Evolutionary conservation across 2,113 vertebrate genomes (phyloP).

Genomic region (Propithecus coquereli): DNA sequence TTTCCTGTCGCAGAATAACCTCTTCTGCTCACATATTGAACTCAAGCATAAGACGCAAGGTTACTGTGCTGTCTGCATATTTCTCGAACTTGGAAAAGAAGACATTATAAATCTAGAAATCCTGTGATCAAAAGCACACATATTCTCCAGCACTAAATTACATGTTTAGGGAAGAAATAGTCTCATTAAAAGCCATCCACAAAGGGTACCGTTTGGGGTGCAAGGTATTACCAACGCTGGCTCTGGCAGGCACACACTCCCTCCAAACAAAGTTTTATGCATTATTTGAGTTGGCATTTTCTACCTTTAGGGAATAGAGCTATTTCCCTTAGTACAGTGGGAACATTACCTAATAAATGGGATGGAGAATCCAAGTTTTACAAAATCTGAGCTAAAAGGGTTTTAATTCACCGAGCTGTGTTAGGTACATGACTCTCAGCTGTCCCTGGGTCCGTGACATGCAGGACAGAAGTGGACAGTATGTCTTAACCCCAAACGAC

Average conservation of each 20-base stretch:
- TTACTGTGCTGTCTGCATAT: not conserved
- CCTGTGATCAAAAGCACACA: not conserved
- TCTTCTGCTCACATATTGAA: slow-evolving; percentile 39
- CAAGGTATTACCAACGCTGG: not conserved
- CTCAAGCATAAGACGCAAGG: not conserved
- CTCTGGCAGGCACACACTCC: not conserved
- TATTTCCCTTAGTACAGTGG: not conserved
- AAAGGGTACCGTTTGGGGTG: not conserved
- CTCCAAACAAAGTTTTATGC: slow-evolving; percentile 70
- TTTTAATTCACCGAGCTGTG: not conserved
- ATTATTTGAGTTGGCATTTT: slow-evolving; percentile 48
- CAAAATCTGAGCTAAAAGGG: slow-evolving; percentile 25
- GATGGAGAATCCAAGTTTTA: not conserved
- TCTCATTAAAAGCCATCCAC: not conserved
- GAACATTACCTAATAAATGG: not conserved
- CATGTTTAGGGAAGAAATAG: not conserved
- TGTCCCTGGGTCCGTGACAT: not conserved
- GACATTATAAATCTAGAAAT: not conserved
- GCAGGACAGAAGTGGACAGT: not conserved
- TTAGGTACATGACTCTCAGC: not conserved
- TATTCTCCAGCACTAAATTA: not conserved
- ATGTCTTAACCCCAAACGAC: not conserved
- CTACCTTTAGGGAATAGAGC: slow-evolving; percentile 16
- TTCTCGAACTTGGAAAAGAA: slow-evolving; percentile 40
- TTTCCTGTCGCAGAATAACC: slow-evolving; percentile 66